Evolutionary conservation across 2,888 invertebrate species (phyloP), one percentile per base, ranked within the genome.

Genomic region (Cylindroiulus punctatus): DNA sequence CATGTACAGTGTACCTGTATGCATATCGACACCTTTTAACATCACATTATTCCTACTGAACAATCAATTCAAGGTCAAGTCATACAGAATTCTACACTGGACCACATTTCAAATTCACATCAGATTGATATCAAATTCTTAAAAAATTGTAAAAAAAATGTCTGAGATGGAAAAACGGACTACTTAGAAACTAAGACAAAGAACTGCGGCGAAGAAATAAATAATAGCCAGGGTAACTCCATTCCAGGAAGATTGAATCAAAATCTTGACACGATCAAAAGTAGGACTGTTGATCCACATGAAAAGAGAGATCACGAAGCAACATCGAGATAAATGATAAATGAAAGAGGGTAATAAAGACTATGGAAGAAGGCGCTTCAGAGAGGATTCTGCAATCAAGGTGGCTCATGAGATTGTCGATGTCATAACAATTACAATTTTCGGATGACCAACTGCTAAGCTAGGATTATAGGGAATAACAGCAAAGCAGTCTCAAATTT

Each of bases 371-470:
- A 26, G 26, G n/a, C 26, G 26, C 12, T 1, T 65, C 65, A 65
- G 65, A 65, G 65, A 65, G 65, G 65, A 65, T 65, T 65, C 26
- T 65, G 22, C 10, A n/a, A 52, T 52, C 52, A 52, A 52, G 52
- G 26, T 26, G 26, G 65, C 65, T 65, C 65, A 65, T 1, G 65
- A 65, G n/a, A 26, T 65, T 65, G 65, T 65, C 2, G 65, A 65
- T 26, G 65, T n/a, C 5, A 65, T 65, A 65, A 65, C n/a, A 65
- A 65, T 26, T 65, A 26, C 65, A 65, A 26, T 26, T 22, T 26
- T 65, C 26, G 65, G 65, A 65, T 65, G 65, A 65, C 65, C 65
- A 65, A 65, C 65, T 65, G 12, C 65, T 57, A n/a, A 65, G n/a
- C 52, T 26, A 4, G 26, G 65, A 65, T 65, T 65, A 65, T 26